Evolutionary conservation across 1,140 invertebrate species (phyloP).

Genomic region (Hypsibius dujardini): DNA sequence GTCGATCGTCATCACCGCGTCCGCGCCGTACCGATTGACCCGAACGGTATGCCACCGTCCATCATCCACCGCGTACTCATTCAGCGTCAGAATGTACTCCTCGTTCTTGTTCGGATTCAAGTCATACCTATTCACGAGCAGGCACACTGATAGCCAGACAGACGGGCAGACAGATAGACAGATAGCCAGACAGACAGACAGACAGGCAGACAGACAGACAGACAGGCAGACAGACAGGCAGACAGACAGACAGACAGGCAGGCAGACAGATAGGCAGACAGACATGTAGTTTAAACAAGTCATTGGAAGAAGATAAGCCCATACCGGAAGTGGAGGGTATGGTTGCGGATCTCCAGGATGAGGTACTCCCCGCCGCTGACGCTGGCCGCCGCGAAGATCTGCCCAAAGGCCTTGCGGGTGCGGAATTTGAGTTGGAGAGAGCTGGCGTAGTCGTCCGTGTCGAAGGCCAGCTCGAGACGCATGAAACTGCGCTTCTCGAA

Average conservation of each 20-base stretch:
- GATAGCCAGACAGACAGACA: no score
- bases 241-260: no score
- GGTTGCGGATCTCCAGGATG: constrained; percentile 78
- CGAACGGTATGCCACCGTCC: constrained; percentile 90
- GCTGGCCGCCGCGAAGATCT: constrained; percentile 74
- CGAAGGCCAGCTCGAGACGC: constrained; percentile 81
- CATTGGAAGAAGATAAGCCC: no score
- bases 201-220: no score
- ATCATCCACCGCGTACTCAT: constrained; percentile 54
- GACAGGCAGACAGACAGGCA: no score
- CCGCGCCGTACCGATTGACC: constrained; percentile 52
- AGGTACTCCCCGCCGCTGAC: constrained; percentile 86
- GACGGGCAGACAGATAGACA: no score
- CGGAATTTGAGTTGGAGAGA: constrained; percentile 77
- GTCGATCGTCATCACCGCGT: constrained; percentile 78
- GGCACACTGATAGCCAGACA: no score
- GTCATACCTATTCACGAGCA: no score
- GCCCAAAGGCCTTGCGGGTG: constrained; percentile 73
- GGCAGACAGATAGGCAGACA: no score
- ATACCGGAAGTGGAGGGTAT: constrained; percentile 64
- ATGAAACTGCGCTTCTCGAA: constrained; percentile 83
- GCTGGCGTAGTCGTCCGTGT: constrained; percentile 72
- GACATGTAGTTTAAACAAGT: no score
- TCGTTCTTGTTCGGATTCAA: constrained; percentile 19
- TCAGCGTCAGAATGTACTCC: constrained; percentile 18